Evolutionary conservation across 2,888 invertebrate genomes (phyloP).

Genomic region (Podotricha telesiphe): DNA sequence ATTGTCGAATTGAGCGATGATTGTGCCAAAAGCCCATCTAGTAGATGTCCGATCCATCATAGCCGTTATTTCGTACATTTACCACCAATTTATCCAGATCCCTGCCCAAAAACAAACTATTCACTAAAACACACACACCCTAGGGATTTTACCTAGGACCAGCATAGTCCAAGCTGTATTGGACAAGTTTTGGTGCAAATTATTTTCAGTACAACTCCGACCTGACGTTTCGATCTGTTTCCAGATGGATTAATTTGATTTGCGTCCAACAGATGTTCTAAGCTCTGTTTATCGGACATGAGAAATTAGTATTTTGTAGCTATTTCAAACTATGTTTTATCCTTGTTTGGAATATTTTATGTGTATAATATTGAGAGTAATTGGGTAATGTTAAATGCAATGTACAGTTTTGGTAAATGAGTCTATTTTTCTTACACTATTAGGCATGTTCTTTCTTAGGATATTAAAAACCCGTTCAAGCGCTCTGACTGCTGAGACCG

Average conservation of each 20-base stretch:
- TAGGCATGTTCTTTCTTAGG: too few relatives aligned
- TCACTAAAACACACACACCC: slow-evolving; percentile 15
- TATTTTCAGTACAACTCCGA: slow-evolving; percentile 76
- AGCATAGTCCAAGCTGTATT: slow-evolving; percentile 49
- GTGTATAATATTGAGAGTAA: background rate
- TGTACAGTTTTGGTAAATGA: too few relatives aligned
- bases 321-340: slow-evolving; percentile 29
- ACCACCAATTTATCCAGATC: slow-evolving; percentile 55
- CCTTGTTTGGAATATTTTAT: slow-evolving; percentile 11
- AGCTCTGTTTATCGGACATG: slow-evolving; percentile 52
- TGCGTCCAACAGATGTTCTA: slow-evolving; percentile 75
- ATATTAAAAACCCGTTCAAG: too few relatives aligned
- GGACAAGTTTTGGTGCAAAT: slow-evolving; percentile 66
- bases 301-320: slow-evolving; percentile 48
- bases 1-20: slow-evolving; percentile 79
- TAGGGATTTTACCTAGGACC: slow-evolving; percentile 32
- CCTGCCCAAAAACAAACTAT: slow-evolving; percentile 36
- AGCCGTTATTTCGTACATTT: slow-evolving; percentile 61
- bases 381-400: too few relatives aligned
- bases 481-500: too few relatives aligned
- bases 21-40: slow-evolving; percentile 75
- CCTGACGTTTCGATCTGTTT: slow-evolving; percentile 81
- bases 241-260: slow-evolving; percentile 83
- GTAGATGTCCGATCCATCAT: slow-evolving; percentile 76
- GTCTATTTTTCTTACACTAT: too few relatives aligned